A percentile compares a stretch with the other conserved stretches of the same genome.
Conservation (phyloP, 2,888 invertebrate genomes). For the Teleogryllus oceanicus region DNA sequence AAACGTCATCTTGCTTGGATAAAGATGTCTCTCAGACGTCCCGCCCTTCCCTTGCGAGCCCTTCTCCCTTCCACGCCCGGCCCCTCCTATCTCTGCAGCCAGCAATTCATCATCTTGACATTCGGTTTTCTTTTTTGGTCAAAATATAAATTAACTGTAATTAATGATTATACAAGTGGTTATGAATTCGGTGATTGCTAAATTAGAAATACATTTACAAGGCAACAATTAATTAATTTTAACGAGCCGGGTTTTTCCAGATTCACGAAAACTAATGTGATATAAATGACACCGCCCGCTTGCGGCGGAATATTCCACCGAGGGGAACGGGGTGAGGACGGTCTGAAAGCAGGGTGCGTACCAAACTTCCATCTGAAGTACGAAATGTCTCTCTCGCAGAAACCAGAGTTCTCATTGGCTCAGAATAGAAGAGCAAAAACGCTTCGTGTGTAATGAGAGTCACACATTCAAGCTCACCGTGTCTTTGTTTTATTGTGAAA, state of each 20-base stretch:
- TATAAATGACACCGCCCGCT: neutral
- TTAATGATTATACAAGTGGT: constrained; percentile 20
- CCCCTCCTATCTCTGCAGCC: neutral
- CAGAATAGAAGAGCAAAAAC: too few relatives aligned
- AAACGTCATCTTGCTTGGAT: neutral
- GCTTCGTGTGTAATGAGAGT: too few relatives aligned
- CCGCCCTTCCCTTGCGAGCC: neutral
- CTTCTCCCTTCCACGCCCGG: neutral
- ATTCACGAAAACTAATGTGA: constrained; percentile 18
- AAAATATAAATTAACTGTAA: constrained; percentile 20
- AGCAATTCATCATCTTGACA: constrained; percentile 2
- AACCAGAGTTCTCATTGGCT: too few relatives aligned
- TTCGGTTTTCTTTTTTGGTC: constrained; percentile 25
- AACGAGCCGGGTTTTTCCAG: constrained; percentile 2
- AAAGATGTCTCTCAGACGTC: neutral
- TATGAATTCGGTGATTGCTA: constrained; percentile 18
- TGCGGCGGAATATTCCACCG: neutral
- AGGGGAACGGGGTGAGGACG: neutral
- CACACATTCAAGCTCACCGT: too few relatives aligned
- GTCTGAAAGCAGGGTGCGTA: too few relatives aligned
- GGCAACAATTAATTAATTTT: constrained; percentile 18
- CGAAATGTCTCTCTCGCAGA: too few relatives aligned
- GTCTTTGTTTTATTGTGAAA: too few relatives aligned
- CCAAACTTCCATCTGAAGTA: too few relatives aligned
- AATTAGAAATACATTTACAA: constrained; percentile 18